A percentile compares a stretch with the other conserved stretches of the same genome.
Evolutionary conservation across 2,888 invertebrate genomes (phyloP).

Genomic region (Spilarctia lutea): DNA sequence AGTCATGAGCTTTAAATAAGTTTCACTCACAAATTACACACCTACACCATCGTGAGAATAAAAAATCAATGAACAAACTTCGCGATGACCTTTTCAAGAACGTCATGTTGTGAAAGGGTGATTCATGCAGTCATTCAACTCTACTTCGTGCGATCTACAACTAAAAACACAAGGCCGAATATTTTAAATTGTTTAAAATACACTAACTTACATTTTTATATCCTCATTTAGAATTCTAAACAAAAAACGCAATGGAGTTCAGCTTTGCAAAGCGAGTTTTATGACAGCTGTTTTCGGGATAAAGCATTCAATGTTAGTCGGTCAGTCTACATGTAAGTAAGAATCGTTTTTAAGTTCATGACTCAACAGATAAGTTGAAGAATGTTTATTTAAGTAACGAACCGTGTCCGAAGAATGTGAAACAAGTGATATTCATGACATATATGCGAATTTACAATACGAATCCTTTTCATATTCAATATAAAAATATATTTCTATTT

Average conservation of each 20-base stretch:
- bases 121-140: constrained; percentile 81
- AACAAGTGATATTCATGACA: constrained; percentile 42
- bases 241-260: constrained; percentile 29
- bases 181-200: constrained; percentile 26
- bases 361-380: constrained; percentile 61
- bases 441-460: constrained; percentile 24
- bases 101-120: constrained; percentile 73
- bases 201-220: constrained; percentile 55
- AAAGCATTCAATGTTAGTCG: constrained; percentile 58
- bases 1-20: constrained; percentile 54
- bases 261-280: constrained; percentile 3
- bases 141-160: constrained; percentile 32
- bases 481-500: too few relatives aligned
- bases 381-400: constrained; percentile 61
- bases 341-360: constrained; percentile 76
- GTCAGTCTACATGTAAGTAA: constrained; percentile 69
- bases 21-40: constrained; percentile 51
- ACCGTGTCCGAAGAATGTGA: constrained; percentile 41
- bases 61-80: constrained; percentile 63
- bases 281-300: constrained; percentile 12
- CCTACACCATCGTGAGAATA: constrained; percentile 49
- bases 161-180: constrained; percentile 23
- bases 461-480: neutral
- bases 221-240: constrained; percentile 15
- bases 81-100: constrained; percentile 77